These are phyloP conservation scores for Huso huso DNA, from an alignment of 2,797 vertebrate species.

Conservation along the genomic window DNA sequence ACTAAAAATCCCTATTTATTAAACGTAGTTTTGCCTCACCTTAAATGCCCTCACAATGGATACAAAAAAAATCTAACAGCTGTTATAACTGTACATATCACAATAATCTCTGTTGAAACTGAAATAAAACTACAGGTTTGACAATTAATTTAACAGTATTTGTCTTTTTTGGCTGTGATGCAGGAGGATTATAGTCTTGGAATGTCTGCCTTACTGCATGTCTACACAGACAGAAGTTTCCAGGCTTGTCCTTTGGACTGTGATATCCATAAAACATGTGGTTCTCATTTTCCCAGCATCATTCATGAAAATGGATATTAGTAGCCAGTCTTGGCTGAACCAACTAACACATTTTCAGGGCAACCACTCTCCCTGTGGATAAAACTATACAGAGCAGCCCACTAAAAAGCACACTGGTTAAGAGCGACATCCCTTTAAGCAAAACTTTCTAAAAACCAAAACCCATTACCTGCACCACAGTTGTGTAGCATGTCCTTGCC, in stretches of 20 bases:
- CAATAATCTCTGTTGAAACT: too few relatives aligned
- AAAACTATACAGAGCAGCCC: slow-evolving; percentile 41
- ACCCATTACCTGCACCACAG: slow-evolving; percentile 65
- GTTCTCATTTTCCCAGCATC: neutral
- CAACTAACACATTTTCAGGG: slow-evolving; percentile 45
- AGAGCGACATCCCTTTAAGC: slow-evolving; percentile 64
- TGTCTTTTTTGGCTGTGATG: neutral
- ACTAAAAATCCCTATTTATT: too few relatives aligned
- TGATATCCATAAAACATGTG: neutral
- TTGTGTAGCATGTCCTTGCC: slow-evolving; percentile 45
- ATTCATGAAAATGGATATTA: slow-evolving; percentile 12
- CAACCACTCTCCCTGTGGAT: slow-evolving; percentile 49
- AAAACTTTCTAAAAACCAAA: slow-evolving; percentile 55
- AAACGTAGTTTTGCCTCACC: too few relatives aligned
- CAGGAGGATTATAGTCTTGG: neutral
- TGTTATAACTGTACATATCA: too few relatives aligned
- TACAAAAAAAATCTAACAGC: too few relatives aligned
- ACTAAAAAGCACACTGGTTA: slow-evolving; percentile 49
- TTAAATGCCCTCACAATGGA: too few relatives aligned
- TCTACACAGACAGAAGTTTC: neutral
- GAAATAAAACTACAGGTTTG: too few relatives aligned
- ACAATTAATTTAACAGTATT: too few relatives aligned
- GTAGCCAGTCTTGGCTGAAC: slow-evolving; percentile 41
- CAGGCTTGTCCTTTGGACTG: neutral
- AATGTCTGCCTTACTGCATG: neutral